These are phyloP conservation scores for Falco berigora DNA, from an alignment of 2,797 vertebrate species.

Conservation along the genomic window DNA sequence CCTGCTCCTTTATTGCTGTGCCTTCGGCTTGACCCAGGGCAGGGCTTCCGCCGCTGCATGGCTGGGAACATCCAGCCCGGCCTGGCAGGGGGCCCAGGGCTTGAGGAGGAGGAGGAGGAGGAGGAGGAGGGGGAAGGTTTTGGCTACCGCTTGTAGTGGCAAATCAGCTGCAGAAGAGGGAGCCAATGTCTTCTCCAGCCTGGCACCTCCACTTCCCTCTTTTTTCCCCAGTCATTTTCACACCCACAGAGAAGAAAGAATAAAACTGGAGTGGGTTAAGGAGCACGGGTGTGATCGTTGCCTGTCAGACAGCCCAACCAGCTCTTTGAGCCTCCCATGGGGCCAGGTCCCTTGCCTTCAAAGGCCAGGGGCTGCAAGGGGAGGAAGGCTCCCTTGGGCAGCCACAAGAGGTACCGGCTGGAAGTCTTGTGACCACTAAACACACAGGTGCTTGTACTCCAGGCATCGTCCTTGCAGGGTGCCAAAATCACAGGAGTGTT, in stretches of 20 bases:
- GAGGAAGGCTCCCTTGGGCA: not conserved
- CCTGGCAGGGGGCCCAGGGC: not conserved
- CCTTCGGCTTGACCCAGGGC: not conserved
- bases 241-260: not conserved
- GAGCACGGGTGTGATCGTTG: not conserved
- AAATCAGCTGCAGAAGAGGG: conserved; percentile 38
- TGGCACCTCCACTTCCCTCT: not conserved
- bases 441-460: not conserved
- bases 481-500: not conserved
- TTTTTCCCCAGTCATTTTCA: not conserved
- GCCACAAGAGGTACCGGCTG: not conserved
- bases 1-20: not conserved
- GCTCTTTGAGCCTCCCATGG: not conserved
- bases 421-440: not conserved
- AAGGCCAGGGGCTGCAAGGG: not conserved
- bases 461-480: not conserved
- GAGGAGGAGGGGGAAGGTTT: not conserved
- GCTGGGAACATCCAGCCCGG: not conserved
- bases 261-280: not conserved
- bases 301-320: not conserved
- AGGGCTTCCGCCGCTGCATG: not conserved
- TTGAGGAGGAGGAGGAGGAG: not conserved
- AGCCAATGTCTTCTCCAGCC: conserved; percentile 42
- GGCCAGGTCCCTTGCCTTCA: not conserved
- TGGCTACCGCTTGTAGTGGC: conserved; percentile 20